Evolutionary conservation across 2,888 invertebrate genomes (phyloP).

Genomic region (Eremobia ochroleuca): DNA sequence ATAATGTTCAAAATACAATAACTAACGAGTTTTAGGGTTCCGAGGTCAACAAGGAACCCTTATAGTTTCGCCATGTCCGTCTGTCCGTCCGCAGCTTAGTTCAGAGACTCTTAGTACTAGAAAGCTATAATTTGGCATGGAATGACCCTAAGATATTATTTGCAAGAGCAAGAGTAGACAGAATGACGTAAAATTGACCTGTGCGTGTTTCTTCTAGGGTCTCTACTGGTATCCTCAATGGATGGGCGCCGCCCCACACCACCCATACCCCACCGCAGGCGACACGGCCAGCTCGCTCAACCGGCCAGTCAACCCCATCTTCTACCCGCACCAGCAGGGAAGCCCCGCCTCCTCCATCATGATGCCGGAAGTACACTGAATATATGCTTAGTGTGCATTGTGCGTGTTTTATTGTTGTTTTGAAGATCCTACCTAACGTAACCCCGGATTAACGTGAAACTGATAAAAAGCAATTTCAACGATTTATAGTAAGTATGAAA

Average conservation of each 20-base stretch:
- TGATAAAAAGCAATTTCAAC: too few species aligned
- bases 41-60: too few species aligned
- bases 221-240: constrained; percentile 89
- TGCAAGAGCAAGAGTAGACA: too few species aligned
- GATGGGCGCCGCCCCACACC: constrained; percentile 87
- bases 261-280: constrained; percentile 81
- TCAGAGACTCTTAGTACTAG: too few species aligned
- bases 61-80: too few species aligned
- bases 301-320: constrained; percentile 55
- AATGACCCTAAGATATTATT: too few species aligned
- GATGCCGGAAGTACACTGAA: constrained; percentile 50
- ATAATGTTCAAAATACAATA: background rate
- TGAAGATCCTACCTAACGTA: too few species aligned
- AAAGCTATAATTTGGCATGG: too few species aligned
- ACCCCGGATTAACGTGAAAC: too few species aligned
- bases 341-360: constrained; percentile 49
- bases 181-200: background rate
- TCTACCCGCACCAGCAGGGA: constrained; percentile 79
- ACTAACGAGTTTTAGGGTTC: too few species aligned
- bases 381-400: constrained; percentile 31
- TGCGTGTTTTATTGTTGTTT: constrained; percentile 7
- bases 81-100: too few species aligned
- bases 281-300: constrained; percentile 68
- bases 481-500: too few species aligned
- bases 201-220: constrained; percentile 74